Evolutionary conservation across 2,888 invertebrate genomes (phyloP).

Genomic region (Coleophora flavipennella): DNA sequence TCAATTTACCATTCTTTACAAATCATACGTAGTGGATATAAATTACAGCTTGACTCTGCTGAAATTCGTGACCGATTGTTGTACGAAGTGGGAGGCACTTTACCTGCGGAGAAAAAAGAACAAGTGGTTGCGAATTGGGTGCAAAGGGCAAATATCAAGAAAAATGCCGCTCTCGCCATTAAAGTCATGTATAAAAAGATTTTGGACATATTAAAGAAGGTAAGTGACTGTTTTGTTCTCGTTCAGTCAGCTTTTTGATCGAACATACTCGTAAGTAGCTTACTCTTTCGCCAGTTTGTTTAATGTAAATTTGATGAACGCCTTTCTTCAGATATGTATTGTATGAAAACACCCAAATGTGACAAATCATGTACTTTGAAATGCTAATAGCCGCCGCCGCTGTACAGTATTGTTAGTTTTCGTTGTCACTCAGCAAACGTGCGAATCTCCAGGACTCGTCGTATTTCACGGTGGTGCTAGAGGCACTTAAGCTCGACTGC

Average conservation of each 20-base stretch:
- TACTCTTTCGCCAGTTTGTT: too few relatives aligned
- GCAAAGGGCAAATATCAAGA: constrained; percentile 75
- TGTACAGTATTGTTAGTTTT: too few relatives aligned
- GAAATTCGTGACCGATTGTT: constrained; percentile 66
- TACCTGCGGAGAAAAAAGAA: constrained; percentile 66
- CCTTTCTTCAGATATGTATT: too few relatives aligned
- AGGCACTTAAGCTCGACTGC: constrained; percentile 72
- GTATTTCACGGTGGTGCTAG: constrained; percentile 75
- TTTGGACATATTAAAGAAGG: constrained; percentile 75
- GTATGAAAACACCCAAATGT: too few relatives aligned
- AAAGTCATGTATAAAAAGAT: constrained; percentile 75
- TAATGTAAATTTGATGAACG: too few relatives aligned
- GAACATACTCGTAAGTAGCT: too few relatives aligned
- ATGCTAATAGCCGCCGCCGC: too few relatives aligned
- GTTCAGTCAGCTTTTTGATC: too few relatives aligned
- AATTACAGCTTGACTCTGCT: constrained; percentile 26
- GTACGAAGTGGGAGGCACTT: constrained; percentile 58
- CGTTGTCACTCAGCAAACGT: too few relatives aligned
- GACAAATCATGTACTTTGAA: too few relatives aligned
- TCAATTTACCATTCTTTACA: too few relatives aligned
- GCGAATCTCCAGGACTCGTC: constrained; percentile 68
- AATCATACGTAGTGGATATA: too few relatives aligned
- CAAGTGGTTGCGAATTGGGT: constrained; percentile 75
- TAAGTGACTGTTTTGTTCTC: constrained; percentile 23
- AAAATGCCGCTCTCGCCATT: constrained; percentile 77